Conservation (phyloP, 2,888 invertebrate genomes). For the Andrena flavipes region DNA sequence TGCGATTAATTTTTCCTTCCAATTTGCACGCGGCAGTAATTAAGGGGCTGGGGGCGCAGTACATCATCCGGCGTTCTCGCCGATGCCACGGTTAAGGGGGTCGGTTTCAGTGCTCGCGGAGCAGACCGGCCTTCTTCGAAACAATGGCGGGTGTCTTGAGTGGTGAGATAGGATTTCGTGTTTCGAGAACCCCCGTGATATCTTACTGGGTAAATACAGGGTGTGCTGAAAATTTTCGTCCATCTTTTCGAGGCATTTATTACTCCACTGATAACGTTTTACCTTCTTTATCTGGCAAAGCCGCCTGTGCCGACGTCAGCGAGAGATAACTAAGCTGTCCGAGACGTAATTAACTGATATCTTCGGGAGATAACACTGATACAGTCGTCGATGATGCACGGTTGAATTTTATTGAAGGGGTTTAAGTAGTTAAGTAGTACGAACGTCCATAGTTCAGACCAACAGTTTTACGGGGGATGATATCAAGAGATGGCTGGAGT, state of each 20-base stretch:
- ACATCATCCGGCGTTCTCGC: constrained; percentile 78
- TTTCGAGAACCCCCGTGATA: constrained; percentile 42
- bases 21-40: constrained; percentile 85
- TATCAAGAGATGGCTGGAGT: constrained; percentile 28
- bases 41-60: constrained; percentile 83
- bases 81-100: constrained; percentile 67
- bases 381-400: neutral
- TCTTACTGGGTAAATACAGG: constrained; percentile 48
- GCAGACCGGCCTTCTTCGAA: constrained; percentile 76
- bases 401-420: neutral
- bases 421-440: neutral
- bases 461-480: constrained; percentile 1
- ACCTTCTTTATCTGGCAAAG: neutral
- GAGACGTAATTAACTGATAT: neutral
- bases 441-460: neutral
- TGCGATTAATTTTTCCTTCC: constrained; percentile 85
- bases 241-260: neutral
- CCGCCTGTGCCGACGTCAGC: neutral
- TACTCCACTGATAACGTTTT: neutral
- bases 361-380: neutral
- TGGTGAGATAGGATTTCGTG: constrained; percentile 71
- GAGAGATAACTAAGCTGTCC: neutral
- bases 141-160: constrained; percentile 80
- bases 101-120: constrained; percentile 71
- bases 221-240: neutral